These are phyloP conservation scores for Panthera tigris DNA, from an alignment of 2,113 vertebrate genomes.

Conservation along the genomic window DNA sequence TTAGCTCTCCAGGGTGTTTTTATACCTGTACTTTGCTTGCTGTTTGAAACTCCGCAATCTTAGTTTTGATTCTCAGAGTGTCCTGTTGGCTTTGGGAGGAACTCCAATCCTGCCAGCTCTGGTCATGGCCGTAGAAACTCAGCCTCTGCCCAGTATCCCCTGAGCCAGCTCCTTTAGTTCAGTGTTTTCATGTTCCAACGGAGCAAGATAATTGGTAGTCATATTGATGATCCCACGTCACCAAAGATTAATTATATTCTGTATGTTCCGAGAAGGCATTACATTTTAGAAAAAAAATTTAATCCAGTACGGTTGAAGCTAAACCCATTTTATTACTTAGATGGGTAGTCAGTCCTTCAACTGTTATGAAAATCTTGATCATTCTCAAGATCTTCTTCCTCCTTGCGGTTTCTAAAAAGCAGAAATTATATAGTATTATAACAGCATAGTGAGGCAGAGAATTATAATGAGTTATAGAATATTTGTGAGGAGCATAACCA, in stretches of 20 bases:
- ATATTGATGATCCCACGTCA: neutral
- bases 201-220: neutral
- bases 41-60: neutral
- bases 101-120: neutral
- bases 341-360: neutral
- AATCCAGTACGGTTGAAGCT: slow-evolving; percentile 11
- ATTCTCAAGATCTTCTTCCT: neutral
- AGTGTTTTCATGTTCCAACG: neutral
- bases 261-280: neutral
- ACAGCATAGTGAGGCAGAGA: neutral
- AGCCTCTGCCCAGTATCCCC: neutral
- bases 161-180: neutral
- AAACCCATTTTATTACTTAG: slow-evolving; percentile 6
- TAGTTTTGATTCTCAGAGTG: neutral
- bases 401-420: neutral
- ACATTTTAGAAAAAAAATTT: neutral
- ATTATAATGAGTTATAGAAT: neutral
- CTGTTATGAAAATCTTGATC: neutral
- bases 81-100: neutral
- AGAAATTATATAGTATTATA: neutral
- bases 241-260: slow-evolving; percentile 9
- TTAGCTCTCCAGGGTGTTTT: neutral
- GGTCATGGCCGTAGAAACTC: neutral
- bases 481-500: slow-evolving; percentile 32
- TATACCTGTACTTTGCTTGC: neutral